Base-by-base conservation (phyloP, 2,797 vertebrate species). In the Manis pentadactyla region DNA sequence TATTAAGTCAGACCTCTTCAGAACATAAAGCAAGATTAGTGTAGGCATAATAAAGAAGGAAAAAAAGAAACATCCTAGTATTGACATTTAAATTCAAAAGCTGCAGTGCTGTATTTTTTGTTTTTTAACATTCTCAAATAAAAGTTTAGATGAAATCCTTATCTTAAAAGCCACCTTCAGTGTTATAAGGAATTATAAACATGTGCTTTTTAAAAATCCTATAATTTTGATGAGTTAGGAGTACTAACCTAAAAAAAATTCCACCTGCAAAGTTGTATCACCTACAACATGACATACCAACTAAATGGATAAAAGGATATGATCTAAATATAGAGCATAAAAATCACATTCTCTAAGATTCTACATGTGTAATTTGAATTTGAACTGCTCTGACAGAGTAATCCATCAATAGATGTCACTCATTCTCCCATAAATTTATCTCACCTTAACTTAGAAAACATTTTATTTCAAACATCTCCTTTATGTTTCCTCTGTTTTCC, bases 381-480 rank as follows among this genome's bases (percentile, higher is more conserved):
- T 51, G 7, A 88, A 77, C 31, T 42, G 86, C 11, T 87, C 12
- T 59, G 42, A 93, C 64, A 87, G 14, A 31, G 19, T 5, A 75
- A 88, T 31, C 74, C 13, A 42, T 92, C 64, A 84, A 84, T 1
- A 71, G 34, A 13, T 64, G 27, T 19, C 27, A 87, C 27, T 78
- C 59, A 73, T 15, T 42, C 37, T 61, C 21, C 83, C 21, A 84
- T 46, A 88, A 42, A 90, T 69, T 77, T 73, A 23, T 93, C 74
- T 95, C 51, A 49, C 15, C 59, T 85, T 85, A 82, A 86, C 25
- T 93, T 31, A 85, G 68, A 92, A 90, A 86, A 63, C 14, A 25
- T 23, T 68, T 96, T 51, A 59, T 55, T 81, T 93, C 74, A 91
- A 91, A 59, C 12, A 96, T 53, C 59, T 90, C 39, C 49, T 75